Conservation (phyloP, 2,113 vertebrate genomes). For the Synodontis membranacea region DNA sequence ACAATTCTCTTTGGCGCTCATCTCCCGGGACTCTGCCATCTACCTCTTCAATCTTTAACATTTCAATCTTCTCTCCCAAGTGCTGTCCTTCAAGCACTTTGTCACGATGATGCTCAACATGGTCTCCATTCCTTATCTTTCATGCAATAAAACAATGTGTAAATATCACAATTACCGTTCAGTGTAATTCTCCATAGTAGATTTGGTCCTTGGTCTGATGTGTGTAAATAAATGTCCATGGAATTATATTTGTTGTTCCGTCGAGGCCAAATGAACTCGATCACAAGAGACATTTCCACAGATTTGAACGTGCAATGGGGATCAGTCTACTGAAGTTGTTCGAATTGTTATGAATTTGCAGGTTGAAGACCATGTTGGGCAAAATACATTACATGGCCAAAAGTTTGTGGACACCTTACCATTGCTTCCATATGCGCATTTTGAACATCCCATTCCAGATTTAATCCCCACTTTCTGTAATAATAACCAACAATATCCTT, state of each 20-base stretch:
- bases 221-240: neutral
- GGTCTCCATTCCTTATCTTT: neutral
- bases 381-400: neutral
- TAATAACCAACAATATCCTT: neutral
- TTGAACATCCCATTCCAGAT: neutral
- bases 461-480: neutral
- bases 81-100: neutral
- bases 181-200: neutral
- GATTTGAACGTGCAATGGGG: neutral
- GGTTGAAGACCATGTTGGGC: neutral
- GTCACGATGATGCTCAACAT: neutral
- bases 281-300: neutral
- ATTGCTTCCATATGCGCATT: neutral
- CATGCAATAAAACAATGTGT: constrained; percentile 16
- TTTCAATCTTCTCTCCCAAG: neutral
- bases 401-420: neutral
- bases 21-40: neutral
- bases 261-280: neutral
- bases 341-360: neutral
- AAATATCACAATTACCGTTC: constrained; percentile 42
- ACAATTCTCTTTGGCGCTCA: neutral
- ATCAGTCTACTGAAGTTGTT: neutral
- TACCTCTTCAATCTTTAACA: neutral
- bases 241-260: neutral
- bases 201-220: neutral